Evolutionary conservation across 92 coral and sea anemone genomes (phyloP), one percentile per base, ranked within the genome.

Genomic region (Ricordea florida): DNA sequence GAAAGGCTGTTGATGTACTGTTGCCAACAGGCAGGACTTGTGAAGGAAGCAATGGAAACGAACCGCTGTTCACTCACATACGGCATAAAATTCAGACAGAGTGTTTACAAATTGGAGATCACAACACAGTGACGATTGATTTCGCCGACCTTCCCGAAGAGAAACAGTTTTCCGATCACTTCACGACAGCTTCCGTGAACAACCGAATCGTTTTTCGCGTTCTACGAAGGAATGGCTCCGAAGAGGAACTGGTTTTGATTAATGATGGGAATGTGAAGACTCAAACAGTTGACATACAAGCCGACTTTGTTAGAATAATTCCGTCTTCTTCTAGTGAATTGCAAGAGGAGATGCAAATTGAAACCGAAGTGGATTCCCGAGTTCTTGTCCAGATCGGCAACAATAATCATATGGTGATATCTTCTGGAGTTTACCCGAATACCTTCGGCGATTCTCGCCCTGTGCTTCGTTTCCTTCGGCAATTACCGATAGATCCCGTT

Each of bases 391-490:
- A 10, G 42, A 47, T 66, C 1, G 73, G 73, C 10, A 18, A 66
- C 58, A 28, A 47, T 2, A 9, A 66, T 11, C 13, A 66, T 11
- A 6, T 47, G 3, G 8, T 13, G 20, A 13, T 66, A 14, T 16
- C 29, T 2, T 17, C 45, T 22, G 58, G 50, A 4, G 59, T 13
- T 2, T 10, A 30, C 7, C 43, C 57, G 17, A 22, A 21, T 46
- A 44, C 32, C 13, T 66, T 66, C 50, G 76, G 25, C 17, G 25
- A 35, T 55, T 32, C 37, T 6, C 64, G 36, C 27, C 62, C 76
- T n/a, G 45, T 51, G n/a, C 64, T 69, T 69, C 76, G 76, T 23
- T 26, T 69, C 0, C 46, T 69, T 10, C 41, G 64, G n/a, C n/a
- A n/a, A 27, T 7, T 37, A 30, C 76, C 76, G 20, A 52, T 27